A percentile compares a stretch with the other conserved stretches of the same genome.
These are phyloP conservation scores for Drosophila orosa DNA, from an alignment of 1,140 invertebrate genomes.

Conservation along the genomic window DNA sequence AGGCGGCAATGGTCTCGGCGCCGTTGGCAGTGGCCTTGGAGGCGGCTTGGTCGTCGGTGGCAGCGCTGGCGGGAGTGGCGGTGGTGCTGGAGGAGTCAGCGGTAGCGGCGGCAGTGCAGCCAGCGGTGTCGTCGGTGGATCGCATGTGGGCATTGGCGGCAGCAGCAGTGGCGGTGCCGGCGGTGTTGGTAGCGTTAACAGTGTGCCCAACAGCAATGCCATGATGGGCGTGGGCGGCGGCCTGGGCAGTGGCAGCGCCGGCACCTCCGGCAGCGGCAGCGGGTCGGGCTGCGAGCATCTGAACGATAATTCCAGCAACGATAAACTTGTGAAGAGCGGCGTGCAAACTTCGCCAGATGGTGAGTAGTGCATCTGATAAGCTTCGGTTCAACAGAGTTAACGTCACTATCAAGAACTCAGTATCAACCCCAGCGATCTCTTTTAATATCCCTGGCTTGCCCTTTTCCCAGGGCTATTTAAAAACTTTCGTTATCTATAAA, in stretches of 20 bases:
- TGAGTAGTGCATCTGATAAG: slow-evolving; percentile 70
- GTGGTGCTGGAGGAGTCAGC: slow-evolving; percentile 39
- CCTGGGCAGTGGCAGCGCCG: slow-evolving; percentile 57
- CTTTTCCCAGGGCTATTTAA: neutral
- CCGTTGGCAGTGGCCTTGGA: slow-evolving; percentile 64
- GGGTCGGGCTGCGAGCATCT: slow-evolving; percentile 70
- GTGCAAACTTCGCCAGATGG: slow-evolving; percentile 98
- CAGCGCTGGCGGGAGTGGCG: slow-evolving; percentile 29
- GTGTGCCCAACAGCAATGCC: slow-evolving; percentile 69
- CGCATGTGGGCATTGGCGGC: slow-evolving; percentile 72
- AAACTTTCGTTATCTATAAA: neutral
- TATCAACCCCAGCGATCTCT: neutral
- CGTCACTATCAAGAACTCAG: neutral
- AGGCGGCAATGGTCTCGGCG: slow-evolving; percentile 69
- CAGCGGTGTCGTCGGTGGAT: slow-evolving; percentile 75
- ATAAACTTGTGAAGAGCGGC: slow-evolving; percentile 89
- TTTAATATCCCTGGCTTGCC: neutral
- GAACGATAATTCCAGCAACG: slow-evolving; percentile 84
- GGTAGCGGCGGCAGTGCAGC: slow-evolving; percentile 76
- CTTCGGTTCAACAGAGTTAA: neutral
- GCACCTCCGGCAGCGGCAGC: slow-evolving; percentile 51
- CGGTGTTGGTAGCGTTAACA: slow-evolving; percentile 80
- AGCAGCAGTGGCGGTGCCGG: slow-evolving; percentile 57
- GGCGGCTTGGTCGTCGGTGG: slow-evolving; percentile 74
- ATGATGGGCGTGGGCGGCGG: slow-evolving; percentile 77